These are phyloP conservation scores for Leptinotarsa tumamoca DNA, from an alignment of 2,888 invertebrate species.

Conservation along the genomic window DNA sequence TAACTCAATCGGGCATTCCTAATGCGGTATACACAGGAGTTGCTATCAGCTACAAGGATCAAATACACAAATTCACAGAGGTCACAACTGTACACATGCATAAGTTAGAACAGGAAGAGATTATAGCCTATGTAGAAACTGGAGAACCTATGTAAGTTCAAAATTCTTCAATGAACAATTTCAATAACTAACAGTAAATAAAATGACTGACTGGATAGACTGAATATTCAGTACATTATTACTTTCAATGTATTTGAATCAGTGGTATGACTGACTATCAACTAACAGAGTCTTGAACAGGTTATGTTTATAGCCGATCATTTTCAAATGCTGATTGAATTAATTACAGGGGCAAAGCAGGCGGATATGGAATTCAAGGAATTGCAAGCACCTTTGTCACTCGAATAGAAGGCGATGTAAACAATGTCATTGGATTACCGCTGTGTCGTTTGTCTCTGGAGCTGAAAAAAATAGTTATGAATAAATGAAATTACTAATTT, in stretches of 20 bases:
- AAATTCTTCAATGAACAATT: not conserved
- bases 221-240: no score
- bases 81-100: conserved; percentile 87
- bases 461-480: conserved; percentile 55
- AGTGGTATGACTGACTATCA: no score
- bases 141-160: conserved; percentile 87
- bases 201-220: no score
- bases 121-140: conserved; percentile 85
- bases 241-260: no score
- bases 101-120: conserved; percentile 78
- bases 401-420: conserved; percentile 75
- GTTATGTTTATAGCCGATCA: not conserved
- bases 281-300: not conserved
- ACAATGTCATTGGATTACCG: conserved; percentile 80
- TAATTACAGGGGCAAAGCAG: conserved; percentile 70
- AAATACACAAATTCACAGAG: conserved; percentile 80
- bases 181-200: no score
- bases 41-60: conserved; percentile 75
- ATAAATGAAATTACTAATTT: conserved; percentile 20
- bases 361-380: conserved; percentile 79
- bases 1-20: conserved; percentile 75
- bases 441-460: conserved; percentile 65
- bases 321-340: not conserved
- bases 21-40: conserved; percentile 92
- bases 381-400: conserved; percentile 74